Evolutionary conservation across 2,888 invertebrate genomes (phyloP).

Genomic region (Pyrgus malvae): DNA sequence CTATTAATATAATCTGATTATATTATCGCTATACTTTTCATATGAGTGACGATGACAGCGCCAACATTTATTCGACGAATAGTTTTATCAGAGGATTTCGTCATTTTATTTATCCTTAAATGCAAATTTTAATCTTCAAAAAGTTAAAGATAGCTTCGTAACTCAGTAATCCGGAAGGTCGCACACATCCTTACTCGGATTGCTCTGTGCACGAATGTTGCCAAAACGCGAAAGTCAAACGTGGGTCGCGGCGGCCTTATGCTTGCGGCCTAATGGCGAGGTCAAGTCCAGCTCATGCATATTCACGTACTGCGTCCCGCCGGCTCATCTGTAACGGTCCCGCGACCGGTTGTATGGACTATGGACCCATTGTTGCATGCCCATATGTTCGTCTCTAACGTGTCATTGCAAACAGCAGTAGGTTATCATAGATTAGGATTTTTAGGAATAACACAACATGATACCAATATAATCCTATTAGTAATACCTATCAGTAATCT

Average conservation of each 20-base stretch:
- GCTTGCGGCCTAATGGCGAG: slow-evolving; percentile 76
- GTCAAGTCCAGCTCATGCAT: slow-evolving; percentile 79
- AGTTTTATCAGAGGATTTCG: no score
- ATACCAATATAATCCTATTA: no score
- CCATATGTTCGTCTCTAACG: slow-evolving; percentile 49
- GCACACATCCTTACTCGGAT: not conserved
- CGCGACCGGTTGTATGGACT: slow-evolving; percentile 71
- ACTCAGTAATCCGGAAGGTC: no score
- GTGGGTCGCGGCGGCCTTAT: slow-evolving; percentile 66
- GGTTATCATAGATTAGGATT: not conserved
- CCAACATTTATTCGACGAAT: no score
- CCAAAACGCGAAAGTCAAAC: slow-evolving; percentile 51
- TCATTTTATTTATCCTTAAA: no score
- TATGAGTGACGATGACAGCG: no score
- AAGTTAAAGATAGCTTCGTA: no score
- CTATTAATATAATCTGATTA: no score
- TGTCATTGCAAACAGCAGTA: not conserved
- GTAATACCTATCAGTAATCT: no score
- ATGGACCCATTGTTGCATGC: slow-evolving; percentile 69
- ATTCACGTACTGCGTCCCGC: slow-evolving; percentile 62
- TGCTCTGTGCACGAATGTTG: not conserved
- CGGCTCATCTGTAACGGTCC: slow-evolving; percentile 79
- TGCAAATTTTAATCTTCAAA: no score
- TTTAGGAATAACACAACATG: not conserved
- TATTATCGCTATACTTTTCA: no score